Base-by-base conservation (phyloP, 2,888 invertebrate species). In the Tetragonisca angustula region DNA sequence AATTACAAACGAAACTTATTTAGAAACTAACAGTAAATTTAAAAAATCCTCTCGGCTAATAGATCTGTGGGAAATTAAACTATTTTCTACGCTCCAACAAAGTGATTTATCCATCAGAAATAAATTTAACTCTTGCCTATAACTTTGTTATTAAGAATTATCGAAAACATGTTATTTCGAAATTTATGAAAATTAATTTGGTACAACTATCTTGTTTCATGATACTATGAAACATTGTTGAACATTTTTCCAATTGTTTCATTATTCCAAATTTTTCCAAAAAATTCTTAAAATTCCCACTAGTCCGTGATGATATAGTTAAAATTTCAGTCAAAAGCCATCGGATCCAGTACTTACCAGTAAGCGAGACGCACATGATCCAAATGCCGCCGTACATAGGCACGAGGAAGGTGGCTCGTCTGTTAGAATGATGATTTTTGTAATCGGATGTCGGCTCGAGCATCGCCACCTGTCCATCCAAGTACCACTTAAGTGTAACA, bases 311-410 rank as follows among this genome's bases (percentile, higher is more conserved):
- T 15, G 2, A 59, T 59, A 5, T n/a, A 59, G n/a, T 2, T 59
- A 59, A 59, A 56, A 9, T 9, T 27, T 19, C 9, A 61, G 19
- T 56, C 0, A 52, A 77, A 52, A 62, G 24, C 4, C 5, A 17
- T 15, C 2, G 27, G 4, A 52, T 52, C 9, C 15, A 4, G 13
- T 27, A 65, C 81, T 84, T 95, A 98, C 98, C 97, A 95, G 97
- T 96, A 90, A 98, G 96, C 91, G 97, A 97, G 91, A 97, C 97
- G 94, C 97, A 98, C 94, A 97, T 96, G 36, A 97, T 98, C 98
- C 97, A 98, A 92, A 97, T 98, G 56, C 97, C 98, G n/a, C 97
- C 98, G 91, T 97, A 97, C 97, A 97, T 97, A 19, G 97, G 98
- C 50, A 98, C 97, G 80, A 98, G 95, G 94, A 98, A 97, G 56